phyloP scores from a whole-genome alignment of 2,888 invertebrate species.

The Ophioninae sp. region DNA sequence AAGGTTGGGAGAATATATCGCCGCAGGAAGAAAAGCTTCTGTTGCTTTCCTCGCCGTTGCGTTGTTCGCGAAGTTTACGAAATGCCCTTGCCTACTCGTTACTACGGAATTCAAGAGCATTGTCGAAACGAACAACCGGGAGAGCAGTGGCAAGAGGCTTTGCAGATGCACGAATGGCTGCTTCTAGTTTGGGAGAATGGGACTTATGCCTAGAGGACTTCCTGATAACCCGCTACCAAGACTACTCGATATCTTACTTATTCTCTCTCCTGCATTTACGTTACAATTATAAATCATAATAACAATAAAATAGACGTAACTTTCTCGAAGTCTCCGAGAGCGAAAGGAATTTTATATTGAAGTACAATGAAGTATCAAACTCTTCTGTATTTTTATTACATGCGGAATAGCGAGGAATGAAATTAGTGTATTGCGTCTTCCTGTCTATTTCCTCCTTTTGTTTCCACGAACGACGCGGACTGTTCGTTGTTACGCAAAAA shows the following conservation, averaged over 20 bases:
- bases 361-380: background rate
- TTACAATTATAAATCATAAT: constrained; percentile 42
- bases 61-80: constrained; percentile 56
- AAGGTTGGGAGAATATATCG: constrained; percentile 22
- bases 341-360: background rate
- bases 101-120: constrained; percentile 56
- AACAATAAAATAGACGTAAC: background rate
- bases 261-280: constrained; percentile 4
- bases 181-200: constrained; percentile 23
- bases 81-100: constrained; percentile 56
- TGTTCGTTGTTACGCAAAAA: constrained; percentile 10
- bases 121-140: constrained; percentile 33
- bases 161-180: constrained; percentile 38
- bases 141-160: constrained; percentile 38
- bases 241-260: constrained; percentile 40
- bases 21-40: constrained; percentile 36
- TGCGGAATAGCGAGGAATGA: constrained; percentile 5
- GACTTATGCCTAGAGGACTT: constrained; percentile 47
- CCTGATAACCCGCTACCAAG: constrained; percentile 15
- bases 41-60: constrained; percentile 10
- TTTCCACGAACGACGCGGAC: constrained; percentile 1
- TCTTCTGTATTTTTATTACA: constrained; percentile 35
- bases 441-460: constrained; percentile 18
- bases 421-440: constrained; percentile 23
- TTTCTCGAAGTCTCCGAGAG: background rate